Percentiles rank a stretch among this genome's conserved stretches.
These are phyloP conservation scores for Rapana venosa DNA, from an alignment of 2,888 invertebrate genomes.

Conservation along the genomic window DNA sequence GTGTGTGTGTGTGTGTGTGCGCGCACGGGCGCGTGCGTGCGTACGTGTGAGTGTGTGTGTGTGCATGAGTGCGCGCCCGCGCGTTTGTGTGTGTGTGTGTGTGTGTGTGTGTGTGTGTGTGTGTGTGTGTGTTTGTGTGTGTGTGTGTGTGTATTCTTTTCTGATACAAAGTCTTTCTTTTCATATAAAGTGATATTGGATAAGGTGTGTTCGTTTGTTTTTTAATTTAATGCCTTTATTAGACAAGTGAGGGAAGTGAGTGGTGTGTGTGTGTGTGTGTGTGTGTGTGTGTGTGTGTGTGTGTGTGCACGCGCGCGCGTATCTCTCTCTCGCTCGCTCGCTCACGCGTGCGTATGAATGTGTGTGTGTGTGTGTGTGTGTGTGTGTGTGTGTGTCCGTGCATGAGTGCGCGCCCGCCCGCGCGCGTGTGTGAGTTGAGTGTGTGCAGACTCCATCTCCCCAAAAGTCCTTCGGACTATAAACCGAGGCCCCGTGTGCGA, in stretches of 20 bases:
- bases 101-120: conserved; percentile 15
- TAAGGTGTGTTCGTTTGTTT: not conserved
- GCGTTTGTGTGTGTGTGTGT: no score
- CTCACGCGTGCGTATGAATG: not conserved
- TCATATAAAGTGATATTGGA: not conserved
- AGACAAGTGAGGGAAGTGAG: no score
- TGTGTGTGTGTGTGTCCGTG: conserved; percentile 14
- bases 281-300: conserved; percentile 38
- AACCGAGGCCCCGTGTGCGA: no score
- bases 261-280: conserved; percentile 22
- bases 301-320: not conserved
- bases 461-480: no score
- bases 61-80: no score
- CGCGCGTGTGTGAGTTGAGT: no score
- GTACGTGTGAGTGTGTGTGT: conserved; percentile 13
- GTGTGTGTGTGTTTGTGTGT: not conserved
- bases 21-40: no score
- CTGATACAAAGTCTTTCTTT: not conserved
- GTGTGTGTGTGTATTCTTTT: not conserved
- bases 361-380: conserved; percentile 29
- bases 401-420: not conserved
- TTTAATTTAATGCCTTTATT: not conserved
- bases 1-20: no score
- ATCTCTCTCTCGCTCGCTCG: not conserved
- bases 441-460: no score